Percentiles rank a stretch among this genome's conserved stretches.
Evolutionary conservation across 1,140 invertebrate genomes (phyloP).

Genomic region (Drepana arcuata): DNA sequence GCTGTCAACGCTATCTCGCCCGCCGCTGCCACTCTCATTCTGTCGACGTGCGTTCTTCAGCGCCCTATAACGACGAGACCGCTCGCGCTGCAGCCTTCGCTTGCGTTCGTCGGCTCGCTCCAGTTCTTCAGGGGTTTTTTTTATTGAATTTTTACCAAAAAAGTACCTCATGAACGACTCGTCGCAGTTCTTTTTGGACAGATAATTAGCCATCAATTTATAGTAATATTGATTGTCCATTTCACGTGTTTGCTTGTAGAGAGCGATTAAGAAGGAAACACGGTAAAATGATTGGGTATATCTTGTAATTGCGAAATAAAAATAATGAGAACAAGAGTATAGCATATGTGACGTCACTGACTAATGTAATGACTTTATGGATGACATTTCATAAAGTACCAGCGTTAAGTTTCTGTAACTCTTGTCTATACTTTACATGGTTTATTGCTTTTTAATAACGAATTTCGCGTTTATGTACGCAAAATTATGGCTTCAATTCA

Average conservation of each 20-base stretch:
- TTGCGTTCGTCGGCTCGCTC: conserved; percentile 59
- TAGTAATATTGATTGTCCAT: conserved; percentile 68
- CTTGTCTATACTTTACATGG: no score
- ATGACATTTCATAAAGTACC: conserved; percentile 10
- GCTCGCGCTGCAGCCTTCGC: conserved; percentile 48
- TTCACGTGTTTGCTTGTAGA: no score
- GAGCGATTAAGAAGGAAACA: no score
- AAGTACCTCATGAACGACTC: conserved; percentile 67
- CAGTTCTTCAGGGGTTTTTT: conserved; percentile 61
- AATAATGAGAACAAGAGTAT: conserved; percentile 60
- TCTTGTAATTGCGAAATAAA: conserved; percentile 64
- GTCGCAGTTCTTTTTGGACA: conserved; percentile 63
- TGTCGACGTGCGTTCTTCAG: conserved; percentile 56
- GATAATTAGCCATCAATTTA: conserved; percentile 61
- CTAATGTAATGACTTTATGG: no score
- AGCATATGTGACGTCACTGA: conserved; percentile 49
- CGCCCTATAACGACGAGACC: conserved; percentile 53
- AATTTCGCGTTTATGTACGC: no score
- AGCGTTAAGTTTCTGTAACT: conserved; percentile 2
- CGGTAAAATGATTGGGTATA: conserved; percentile 1
- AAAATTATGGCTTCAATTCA: no score
- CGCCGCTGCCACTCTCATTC: conserved; percentile 34
- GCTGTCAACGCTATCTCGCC: conserved; percentile 33
- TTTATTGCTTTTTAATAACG: no score
- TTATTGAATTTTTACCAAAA: conserved; percentile 56